phyloP scores from a whole-genome alignment of 2,797 vertebrate genomes.

The Setipinna tenuifilis region DNA sequence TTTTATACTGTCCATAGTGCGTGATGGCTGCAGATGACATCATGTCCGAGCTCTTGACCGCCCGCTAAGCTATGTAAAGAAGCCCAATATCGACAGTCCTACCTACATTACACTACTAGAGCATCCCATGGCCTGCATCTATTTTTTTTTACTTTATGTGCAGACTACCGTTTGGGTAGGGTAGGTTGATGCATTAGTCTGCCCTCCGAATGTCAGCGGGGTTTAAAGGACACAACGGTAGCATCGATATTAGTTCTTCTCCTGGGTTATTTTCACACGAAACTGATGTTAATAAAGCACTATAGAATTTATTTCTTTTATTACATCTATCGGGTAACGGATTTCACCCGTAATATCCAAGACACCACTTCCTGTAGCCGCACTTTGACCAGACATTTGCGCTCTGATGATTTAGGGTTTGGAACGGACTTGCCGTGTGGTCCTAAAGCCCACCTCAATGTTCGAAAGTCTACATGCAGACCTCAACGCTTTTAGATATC shows the following conservation, averaged over 20 bases:
- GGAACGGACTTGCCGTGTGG: conserved; percentile 24
- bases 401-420: conserved; percentile 14
- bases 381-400: conserved; percentile 33
- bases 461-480: neutral
- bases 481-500: neutral
- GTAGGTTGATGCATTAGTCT: neutral
- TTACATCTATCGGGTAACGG: neutral
- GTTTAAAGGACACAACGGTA: neutral
- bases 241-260: neutral
- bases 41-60: neutral
- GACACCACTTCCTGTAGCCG: conserved; percentile 42
- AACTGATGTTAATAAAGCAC: neutral
- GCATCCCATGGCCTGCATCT: no score
- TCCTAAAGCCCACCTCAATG: conserved; percentile 39
- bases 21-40: neutral
- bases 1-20: neutral
- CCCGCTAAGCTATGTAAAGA: neutral
- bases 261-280: neutral
- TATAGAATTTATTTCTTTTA: neutral
- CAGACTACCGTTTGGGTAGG: neutral
- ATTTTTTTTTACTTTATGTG: neutral
- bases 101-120: neutral
- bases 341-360: neutral
- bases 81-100: neutral
- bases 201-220: neutral